Percentiles rank a stretch among this genome's conserved stretches.
These are phyloP conservation scores for Rhimphoctona megacephalus DNA, from an alignment of 2,888 invertebrate genomes.

Conservation along the genomic window DNA sequence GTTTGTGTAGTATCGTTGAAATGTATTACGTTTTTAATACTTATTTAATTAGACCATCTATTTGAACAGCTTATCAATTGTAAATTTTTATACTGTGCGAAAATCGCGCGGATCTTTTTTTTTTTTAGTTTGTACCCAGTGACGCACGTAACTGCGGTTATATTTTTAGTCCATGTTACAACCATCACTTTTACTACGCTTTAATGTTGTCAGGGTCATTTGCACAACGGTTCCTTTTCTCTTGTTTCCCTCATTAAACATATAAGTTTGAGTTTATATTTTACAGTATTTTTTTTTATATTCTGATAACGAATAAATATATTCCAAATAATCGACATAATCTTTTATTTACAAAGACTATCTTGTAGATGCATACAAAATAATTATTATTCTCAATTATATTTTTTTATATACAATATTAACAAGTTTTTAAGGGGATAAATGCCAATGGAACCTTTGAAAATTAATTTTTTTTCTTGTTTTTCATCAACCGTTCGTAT, in stretches of 20 bases:
- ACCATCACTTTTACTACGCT: not conserved
- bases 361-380: not conserved
- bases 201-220: not conserved
- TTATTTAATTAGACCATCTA: no score
- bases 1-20: not conserved
- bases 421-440: not conserved
- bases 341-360: not conserved
- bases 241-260: not conserved
- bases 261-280: not conserved
- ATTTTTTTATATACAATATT: not conserved
- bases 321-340: not conserved
- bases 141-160: not conserved
- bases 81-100: not conserved
- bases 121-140: not conserved
- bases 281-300: not conserved
- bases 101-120: not conserved
- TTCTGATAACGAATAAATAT: not conserved
- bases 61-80: not conserved
- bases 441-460: no score
- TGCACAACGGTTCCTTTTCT: not conserved
- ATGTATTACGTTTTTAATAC: no score
- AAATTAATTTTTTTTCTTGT: no score
- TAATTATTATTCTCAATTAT: not conserved
- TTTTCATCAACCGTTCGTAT: no score
- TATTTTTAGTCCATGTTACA: not conserved